Evolutionary conservation across 2,797 vertebrate genomes (phyloP), one percentile per base, ranked within the genome.

Genomic region (Pipistrellus pygmaeus): DNA sequence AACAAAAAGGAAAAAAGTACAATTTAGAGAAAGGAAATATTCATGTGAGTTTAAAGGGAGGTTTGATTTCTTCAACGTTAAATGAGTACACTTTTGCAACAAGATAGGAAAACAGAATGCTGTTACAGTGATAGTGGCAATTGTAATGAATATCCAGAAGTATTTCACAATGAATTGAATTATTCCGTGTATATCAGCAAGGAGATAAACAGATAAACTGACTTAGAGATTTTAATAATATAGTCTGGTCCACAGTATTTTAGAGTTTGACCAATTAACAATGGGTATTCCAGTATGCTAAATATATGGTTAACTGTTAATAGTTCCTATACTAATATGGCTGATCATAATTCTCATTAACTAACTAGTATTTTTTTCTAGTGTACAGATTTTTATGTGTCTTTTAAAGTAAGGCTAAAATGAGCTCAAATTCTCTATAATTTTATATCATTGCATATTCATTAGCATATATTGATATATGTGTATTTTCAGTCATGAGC

Each of bases 1-100:
- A 96, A 94, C 2, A 8, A 87, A 96, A 53, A 91, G 44, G 4
- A 82, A 46, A 80, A 95, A 96, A 96, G 9, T 94, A 23, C 1
- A 51, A 71, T 93, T 96, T 78, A 91, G 75, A 87, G 25, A 23
- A 8, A 90, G 76, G 53, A 96, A 91, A 68, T 90, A 93, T 53
- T 76, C 21, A 62, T 88, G 27, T 0, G n/a, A 87, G 13, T 81
- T 94, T 44, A 93, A 75, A 60, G 12, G 8, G 96, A 86, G 23
- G 1, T 62, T 82, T 51, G 25, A 68, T 7, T 94, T 96, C 91
- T 87, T 93, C 18, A 82, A 44, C 21, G 84, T 6, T 96, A 32
- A 94, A 75, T 71, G 1, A 94, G 27, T 30, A 69, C 0, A 78
- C 93, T 97, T 97, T 94, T 91, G 30, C 64, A 87, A 7, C 8